These are phyloP conservation scores for Scrobipalpa costella DNA, from an alignment of 2,888 invertebrate species.

Conservation along the genomic window DNA sequence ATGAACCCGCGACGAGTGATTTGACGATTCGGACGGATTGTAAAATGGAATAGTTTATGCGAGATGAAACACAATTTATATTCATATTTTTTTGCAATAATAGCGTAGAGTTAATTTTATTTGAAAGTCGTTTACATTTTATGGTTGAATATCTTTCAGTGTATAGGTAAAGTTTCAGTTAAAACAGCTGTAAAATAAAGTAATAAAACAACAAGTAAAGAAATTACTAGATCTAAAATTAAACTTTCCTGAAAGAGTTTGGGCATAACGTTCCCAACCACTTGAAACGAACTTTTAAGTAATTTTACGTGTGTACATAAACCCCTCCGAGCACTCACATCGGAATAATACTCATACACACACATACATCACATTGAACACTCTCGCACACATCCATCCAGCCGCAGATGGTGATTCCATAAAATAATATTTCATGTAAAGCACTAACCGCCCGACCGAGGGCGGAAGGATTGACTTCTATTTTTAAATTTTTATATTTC, in stretches of 20 bases:
- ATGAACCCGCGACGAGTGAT: constrained; percentile 73
- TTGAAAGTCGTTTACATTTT: neutral
- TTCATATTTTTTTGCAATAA: too few species aligned
- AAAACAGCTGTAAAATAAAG: neutral
- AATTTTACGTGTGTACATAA: constrained; percentile 75
- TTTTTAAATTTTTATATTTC: constrained; percentile 77
- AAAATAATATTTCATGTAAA: constrained; percentile 82
- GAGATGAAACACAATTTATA: constrained; percentile 53
- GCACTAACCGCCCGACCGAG: constrained; percentile 75
- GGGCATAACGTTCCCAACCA: constrained; percentile 69
- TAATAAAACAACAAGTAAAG: neutral
- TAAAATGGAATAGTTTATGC: constrained; percentile 64
- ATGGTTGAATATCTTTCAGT: too few species aligned
- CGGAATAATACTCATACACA: constrained; percentile 43
- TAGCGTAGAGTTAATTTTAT: too few species aligned
- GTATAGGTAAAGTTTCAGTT: too few species aligned
- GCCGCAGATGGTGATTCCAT: constrained; percentile 81
- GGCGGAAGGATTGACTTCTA: constrained; percentile 81
- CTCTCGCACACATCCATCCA: constrained; percentile 59
- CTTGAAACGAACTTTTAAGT: constrained; percentile 75
- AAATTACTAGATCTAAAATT: constrained; percentile 26
- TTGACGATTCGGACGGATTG: constrained; percentile 75
- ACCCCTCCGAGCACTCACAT: constrained; percentile 57
- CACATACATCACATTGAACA: constrained; percentile 32
- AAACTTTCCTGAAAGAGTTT: constrained; percentile 50